Conservation (phyloP, 1,140 invertebrate species). For the Euborellia annulipes region DNA sequence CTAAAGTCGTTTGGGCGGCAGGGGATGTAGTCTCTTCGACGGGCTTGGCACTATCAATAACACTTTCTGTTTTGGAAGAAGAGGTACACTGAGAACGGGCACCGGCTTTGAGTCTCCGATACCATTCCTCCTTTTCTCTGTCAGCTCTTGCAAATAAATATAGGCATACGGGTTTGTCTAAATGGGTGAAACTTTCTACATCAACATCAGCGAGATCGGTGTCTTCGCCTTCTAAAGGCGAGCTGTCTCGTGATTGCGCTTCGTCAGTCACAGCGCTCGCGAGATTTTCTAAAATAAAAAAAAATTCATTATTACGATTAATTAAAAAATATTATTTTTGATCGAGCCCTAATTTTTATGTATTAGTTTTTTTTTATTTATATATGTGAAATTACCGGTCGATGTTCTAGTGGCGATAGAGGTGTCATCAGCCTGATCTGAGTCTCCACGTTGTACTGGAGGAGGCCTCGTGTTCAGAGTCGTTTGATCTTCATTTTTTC, state of each 20-base stretch:
- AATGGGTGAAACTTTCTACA: constrained; percentile 12
- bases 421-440: not conserved
- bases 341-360: too few relatives aligned
- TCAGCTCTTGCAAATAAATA: constrained; percentile 68
- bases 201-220: constrained; percentile 13
- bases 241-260: constrained; percentile 21
- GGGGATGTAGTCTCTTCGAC: constrained; percentile 6
- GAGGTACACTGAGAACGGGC: not conserved
- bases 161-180: constrained; percentile 19
- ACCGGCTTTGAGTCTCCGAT: constrained; percentile 23
- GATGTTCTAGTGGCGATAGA: too few relatives aligned
- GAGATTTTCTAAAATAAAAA: too few relatives aligned
- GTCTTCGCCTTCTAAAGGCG: constrained; percentile 21
- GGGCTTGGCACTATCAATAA: constrained; percentile 8
- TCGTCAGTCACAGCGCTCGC: not conserved
- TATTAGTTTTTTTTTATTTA: too few relatives aligned
- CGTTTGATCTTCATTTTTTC: constrained; percentile 7
- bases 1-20: too few relatives aligned
- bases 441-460: constrained; percentile 1
- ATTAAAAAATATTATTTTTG: too few relatives aligned
- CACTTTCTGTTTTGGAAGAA: constrained; percentile 10
- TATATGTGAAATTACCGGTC: too few relatives aligned
- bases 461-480: constrained; percentile 8
- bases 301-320: too few relatives aligned
- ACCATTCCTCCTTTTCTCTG: constrained; percentile 84